Conservation (phyloP, 2,888 invertebrate genomes). For the Xestia xanthographa region DNA sequence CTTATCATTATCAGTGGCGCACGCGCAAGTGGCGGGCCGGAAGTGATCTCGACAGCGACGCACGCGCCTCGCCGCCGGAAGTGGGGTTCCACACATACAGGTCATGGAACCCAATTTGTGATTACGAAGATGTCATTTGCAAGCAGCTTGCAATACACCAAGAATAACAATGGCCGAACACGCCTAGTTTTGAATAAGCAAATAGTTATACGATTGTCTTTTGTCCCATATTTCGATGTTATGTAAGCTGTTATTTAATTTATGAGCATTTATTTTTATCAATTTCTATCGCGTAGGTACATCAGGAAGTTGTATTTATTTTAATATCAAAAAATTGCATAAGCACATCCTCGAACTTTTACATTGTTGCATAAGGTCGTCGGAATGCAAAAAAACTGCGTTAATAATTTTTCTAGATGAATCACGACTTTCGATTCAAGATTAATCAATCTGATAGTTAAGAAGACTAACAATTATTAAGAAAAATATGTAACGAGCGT, state of each 20-base stretch:
- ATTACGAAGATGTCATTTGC: constrained; percentile 82
- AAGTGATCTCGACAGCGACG: constrained; percentile 81
- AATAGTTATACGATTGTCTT: constrained; percentile 76
- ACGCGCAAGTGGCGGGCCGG: constrained; percentile 74
- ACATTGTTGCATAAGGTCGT: constrained; percentile 42
- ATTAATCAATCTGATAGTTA: constrained; percentile 29
- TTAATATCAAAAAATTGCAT: constrained; percentile 19
- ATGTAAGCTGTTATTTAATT: constrained; percentile 71
- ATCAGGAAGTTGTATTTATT: constrained; percentile 49
- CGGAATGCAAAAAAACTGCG: constrained; percentile 25
- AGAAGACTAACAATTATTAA: constrained; percentile 26
- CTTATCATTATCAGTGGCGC: constrained; percentile 77
- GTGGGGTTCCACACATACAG: constrained; percentile 73
- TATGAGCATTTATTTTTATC: constrained; percentile 39
- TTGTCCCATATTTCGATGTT: constrained; percentile 72
- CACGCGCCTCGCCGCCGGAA: constrained; percentile 77
- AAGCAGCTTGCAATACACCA: constrained; percentile 71
- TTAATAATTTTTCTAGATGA: constrained; percentile 34
- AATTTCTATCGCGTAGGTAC: constrained; percentile 26
- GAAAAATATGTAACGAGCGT: constrained; percentile 43
- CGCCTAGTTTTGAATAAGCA: constrained; percentile 80
- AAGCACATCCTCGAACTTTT: constrained; percentile 17
- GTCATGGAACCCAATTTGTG: constrained; percentile 83
- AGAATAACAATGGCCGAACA: constrained; percentile 77
- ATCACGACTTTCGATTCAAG: constrained; percentile 44